Base-by-base conservation (phyloP, 2,888 invertebrate genomes). In the Cantharis flavilabris region DNA sequence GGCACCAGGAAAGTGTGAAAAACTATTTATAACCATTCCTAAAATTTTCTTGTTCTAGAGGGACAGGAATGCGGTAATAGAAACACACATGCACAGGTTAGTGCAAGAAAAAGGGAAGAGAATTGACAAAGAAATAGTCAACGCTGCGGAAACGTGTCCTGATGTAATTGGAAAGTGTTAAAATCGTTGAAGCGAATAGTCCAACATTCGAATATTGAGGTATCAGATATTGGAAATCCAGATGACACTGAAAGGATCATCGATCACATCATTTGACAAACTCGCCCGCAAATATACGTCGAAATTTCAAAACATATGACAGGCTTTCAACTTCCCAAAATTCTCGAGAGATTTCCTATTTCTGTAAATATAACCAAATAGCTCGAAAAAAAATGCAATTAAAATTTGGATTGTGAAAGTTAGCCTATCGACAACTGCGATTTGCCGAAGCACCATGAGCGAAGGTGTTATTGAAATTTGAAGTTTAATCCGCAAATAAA, bases 221-320 rank as follows among this genome's bases (percentile, higher is more conserved):
- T 73, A 79, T 76, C 76, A 76, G 74, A 76, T 76, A 79, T 76
- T 76, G 69, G 73, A 79, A 76, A 76, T 73, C 78, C 67, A 73
- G 73, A 74, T 70, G 76, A 79, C 76, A 72, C 71, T 70, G 78
- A 76, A 76, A 79, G 78, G 69, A 79, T 79, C 78, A 79, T 79
- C 78, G 76, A 79, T 79, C 78, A 79, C 76, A 72, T 76, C 70
- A 74, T 79, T 76, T 79, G 78, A 79, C 78, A 79, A 76, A 79
- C 78, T 74, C 69, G 23, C 62, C 78, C 76, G 76, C 78, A 79
- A 79, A 79, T 79, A 76, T 76, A 76, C 76, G 76, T 74, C 78
- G 74, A 79, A 70, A 76, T 73, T 76, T 79, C 78, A 76, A 71
- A 76, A 79, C 72, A 71, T 73, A 69, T 76, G 78, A 79, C 78